Evolutionary conservation across 1,140 invertebrate species (phyloP).

Genomic region (Anoplophora glabripennis): DNA sequence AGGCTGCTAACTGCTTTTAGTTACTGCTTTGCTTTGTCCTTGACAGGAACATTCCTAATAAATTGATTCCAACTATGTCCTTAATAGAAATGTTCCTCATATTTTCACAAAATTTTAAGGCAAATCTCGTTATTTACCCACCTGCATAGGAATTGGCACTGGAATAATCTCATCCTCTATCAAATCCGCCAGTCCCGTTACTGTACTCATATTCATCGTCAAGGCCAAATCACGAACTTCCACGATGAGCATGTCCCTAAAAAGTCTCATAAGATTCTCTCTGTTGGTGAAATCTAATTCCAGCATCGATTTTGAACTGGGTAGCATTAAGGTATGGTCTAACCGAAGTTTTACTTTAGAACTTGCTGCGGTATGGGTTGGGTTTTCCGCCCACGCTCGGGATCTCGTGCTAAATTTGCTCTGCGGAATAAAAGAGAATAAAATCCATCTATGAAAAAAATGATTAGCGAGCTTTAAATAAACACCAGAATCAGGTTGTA

Average conservation of each 20-base stretch:
- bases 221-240: constrained; percentile 66
- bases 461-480: too few species aligned
- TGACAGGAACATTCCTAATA: too few species aligned
- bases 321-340: constrained; percentile 55
- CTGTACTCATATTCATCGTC: constrained; percentile 75
- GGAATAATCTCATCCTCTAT: constrained; percentile 82
- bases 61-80: too few species aligned
- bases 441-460: constrained; percentile 77
- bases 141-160: constrained; percentile 74
- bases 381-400: constrained; percentile 65
- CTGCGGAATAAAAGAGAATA: constrained; percentile 47
- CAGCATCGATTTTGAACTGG: constrained; percentile 28
- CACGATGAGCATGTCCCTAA: constrained; percentile 57
- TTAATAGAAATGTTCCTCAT: too few species aligned
- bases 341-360: constrained; percentile 54
- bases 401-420: constrained; percentile 70
- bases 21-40: too few species aligned
- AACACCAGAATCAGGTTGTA: too few species aligned
- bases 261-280: constrained; percentile 48
- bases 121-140: constrained; percentile 45
- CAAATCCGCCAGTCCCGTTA: constrained; percentile 74
- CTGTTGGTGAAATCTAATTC: constrained; percentile 46
- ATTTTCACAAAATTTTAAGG: not conserved
- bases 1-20: too few species aligned
- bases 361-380: constrained; percentile 41